Percentiles rank a stretch among this genome's conserved stretches.
These are phyloP conservation scores for Eustalomyia histrio DNA, from an alignment of 2,888 invertebrate species.

Conservation along the genomic window DNA sequence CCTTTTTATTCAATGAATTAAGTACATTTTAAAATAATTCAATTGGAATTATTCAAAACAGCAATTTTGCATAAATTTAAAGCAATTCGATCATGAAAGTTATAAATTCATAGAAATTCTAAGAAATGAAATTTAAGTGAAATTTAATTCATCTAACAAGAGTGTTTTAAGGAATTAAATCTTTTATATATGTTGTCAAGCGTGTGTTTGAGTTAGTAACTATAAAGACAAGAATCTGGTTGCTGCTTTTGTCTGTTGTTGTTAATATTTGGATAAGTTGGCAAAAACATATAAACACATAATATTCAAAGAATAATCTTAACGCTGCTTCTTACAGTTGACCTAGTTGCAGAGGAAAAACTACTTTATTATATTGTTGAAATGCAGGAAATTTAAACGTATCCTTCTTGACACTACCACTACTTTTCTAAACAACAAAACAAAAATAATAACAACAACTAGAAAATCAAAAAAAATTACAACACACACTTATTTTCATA, in stretches of 20 bases:
- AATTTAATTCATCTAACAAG: too few relatives aligned
- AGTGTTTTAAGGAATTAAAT: too few relatives aligned
- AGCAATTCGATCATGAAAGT: too few relatives aligned
- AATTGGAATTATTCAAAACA: too few relatives aligned
- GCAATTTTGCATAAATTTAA: too few relatives aligned
- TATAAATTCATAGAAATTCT: too few relatives aligned
- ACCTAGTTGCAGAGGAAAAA: constrained; percentile 56
- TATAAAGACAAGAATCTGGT: constrained; percentile 41
- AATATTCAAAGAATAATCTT: constrained; percentile 44
- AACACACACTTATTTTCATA: constrained; percentile 3
- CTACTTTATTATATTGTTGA: constrained; percentile 59
- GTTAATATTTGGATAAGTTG: constrained; percentile 50
- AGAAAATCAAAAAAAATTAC: constrained; percentile 6
- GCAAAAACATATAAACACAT: constrained; percentile 21
- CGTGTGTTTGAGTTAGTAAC: constrained; percentile 34
- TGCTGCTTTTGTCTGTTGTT: constrained; percentile 41
- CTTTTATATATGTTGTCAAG: neutral
- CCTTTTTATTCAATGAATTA: too few relatives aligned
- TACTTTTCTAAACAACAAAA: constrained; percentile 7
- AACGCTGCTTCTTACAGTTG: constrained; percentile 52
- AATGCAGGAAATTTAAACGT: constrained; percentile 60
- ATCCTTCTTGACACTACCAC: constrained; percentile 61
- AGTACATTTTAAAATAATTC: too few relatives aligned
- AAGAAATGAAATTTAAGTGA: too few relatives aligned
- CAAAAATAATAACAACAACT: constrained; percentile 25